Percentiles rank a stretch among this genome's conserved stretches.
These are phyloP conservation scores for Limulus polyphemus DNA, from an alignment of 2,888 invertebrate species.

Conservation along the genomic window DNA sequence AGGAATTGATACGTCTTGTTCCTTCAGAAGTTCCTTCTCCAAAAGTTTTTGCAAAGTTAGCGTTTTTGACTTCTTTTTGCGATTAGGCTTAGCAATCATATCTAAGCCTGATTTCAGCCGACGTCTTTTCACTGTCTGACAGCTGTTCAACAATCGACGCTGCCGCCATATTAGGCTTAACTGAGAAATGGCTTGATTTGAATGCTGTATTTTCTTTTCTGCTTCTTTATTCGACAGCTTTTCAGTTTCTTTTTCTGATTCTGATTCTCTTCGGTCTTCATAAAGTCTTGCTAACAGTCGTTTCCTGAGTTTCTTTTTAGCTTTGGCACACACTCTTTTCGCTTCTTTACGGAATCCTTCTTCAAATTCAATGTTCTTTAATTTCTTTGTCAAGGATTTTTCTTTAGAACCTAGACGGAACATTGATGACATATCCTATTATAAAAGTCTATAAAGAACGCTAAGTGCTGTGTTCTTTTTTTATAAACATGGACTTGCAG, in stretches of 20 bases:
- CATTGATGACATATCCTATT: too few species aligned
- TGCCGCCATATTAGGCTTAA: conserved; percentile 17
- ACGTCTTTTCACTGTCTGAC: conserved; percentile 27
- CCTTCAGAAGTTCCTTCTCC: too few species aligned
- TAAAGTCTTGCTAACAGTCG: conserved; percentile 13
- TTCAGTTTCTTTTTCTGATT: too few species aligned
- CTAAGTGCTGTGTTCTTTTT: too few species aligned
- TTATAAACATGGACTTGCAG: too few species aligned
- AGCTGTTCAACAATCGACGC: conserved; percentile 10
- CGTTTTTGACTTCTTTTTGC: conserved; percentile 1
- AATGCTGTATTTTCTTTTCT: too few species aligned
- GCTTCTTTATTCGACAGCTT: too few species aligned
- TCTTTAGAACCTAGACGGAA: too few species aligned
- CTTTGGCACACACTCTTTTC: conserved; percentile 6
- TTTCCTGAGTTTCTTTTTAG: conserved; percentile 9
- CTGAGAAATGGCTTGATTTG: conserved; percentile 14
- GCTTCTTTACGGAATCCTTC: not conserved
- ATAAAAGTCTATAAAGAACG: too few species aligned
- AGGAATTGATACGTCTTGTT: too few species aligned
- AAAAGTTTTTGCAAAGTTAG: too few species aligned
- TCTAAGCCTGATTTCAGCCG: conserved; percentile 26
- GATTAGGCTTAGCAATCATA: conserved; percentile 12
- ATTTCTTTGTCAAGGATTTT: too few species aligned
- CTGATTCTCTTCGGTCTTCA: conserved; percentile 3
- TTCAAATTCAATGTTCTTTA: not conserved